Percentiles rank a stretch among this genome's conserved stretches.
phyloP scores from a whole-genome alignment of 2,797 vertebrate species.

The Moxostoma hubbsi region DNA sequence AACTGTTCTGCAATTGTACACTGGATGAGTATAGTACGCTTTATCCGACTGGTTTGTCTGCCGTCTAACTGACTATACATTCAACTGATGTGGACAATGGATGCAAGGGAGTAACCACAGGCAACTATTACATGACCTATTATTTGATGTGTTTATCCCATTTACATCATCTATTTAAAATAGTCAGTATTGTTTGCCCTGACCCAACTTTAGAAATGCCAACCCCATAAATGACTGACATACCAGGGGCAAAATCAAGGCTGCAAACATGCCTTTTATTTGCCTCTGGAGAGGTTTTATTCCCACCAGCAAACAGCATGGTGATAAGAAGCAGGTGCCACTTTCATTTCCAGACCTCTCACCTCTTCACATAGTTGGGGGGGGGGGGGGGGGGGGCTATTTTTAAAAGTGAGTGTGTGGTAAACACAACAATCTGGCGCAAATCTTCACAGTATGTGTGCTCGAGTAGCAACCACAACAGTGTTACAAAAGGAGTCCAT shows the following conservation, averaged over 20 bases:
- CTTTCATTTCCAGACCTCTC: slow-evolving; percentile 39
- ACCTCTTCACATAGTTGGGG: slow-evolving; percentile 48
- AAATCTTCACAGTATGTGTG: background rate
- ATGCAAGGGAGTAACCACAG: background rate
- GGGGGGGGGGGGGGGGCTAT: slow-evolving; percentile 45
- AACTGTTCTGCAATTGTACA: too few relatives aligned
- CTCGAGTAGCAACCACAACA: background rate
- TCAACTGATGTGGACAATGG: background rate
- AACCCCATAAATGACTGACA: slow-evolving; percentile 38
- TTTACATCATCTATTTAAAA: slow-evolving; percentile 36
- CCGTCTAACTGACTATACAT: background rate
- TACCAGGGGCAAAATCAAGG: slow-evolving; percentile 59
- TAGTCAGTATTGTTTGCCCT: background rate
- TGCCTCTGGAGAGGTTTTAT: slow-evolving; percentile 52
- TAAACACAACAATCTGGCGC: background rate
- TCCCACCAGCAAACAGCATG: slow-evolving; percentile 13
- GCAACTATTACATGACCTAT: background rate
- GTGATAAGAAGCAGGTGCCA: slow-evolving; percentile 32
- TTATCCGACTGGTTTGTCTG: too few relatives aligned
- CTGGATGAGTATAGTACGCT: too few relatives aligned
- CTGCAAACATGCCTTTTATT: slow-evolving; percentile 60
- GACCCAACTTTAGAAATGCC: slow-evolving; percentile 10
- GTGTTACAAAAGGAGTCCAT: background rate
- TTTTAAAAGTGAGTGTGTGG: slow-evolving; percentile 41
- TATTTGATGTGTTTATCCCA: background rate